Percentiles rank a stretch among this genome's conserved stretches.
These are phyloP conservation scores for Gortyna flavago DNA, from an alignment of 2,888 invertebrate species.

Conservation along the genomic window DNA sequence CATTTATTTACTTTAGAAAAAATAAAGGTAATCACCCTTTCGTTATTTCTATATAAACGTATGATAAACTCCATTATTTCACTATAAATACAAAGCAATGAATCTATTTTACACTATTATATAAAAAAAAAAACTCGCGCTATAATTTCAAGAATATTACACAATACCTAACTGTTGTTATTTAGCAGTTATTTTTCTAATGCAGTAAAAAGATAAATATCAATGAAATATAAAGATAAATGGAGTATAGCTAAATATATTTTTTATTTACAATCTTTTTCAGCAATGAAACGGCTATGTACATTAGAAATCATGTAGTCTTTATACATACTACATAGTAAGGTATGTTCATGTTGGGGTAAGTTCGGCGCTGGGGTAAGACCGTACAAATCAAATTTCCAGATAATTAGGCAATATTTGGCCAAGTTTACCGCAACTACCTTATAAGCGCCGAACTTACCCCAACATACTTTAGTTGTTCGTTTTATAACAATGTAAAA, in stretches of 20 bases:
- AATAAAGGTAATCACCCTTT: background rate
- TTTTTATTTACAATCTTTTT: constrained; percentile 40
- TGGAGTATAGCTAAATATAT: constrained; percentile 9
- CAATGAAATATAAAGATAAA: background rate
- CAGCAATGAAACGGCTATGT: constrained; percentile 58
- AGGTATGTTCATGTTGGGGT: too few species aligned
- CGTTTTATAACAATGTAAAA: constrained; percentile 68
- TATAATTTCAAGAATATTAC: background rate
- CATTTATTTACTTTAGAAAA: background rate
- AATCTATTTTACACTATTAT: too few species aligned
- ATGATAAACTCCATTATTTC: background rate
- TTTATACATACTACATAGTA: constrained; percentile 77
- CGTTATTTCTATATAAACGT: background rate
- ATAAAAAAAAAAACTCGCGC: too few species aligned
- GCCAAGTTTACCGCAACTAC: too few species aligned
- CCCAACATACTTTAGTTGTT: too few species aligned
- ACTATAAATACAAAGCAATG: too few species aligned
- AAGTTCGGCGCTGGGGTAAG: too few species aligned
- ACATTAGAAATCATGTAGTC: constrained; percentile 69
- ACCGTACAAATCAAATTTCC: too few species aligned
- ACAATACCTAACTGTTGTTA: background rate
- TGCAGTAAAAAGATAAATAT: background rate
- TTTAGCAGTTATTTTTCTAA: background rate
- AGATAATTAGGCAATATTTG: too few species aligned
- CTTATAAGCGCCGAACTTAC: too few species aligned